Evolutionary conservation across 2,797 vertebrate species (phyloP).

Genomic region (Pipistrellus pygmaeus): DNA sequence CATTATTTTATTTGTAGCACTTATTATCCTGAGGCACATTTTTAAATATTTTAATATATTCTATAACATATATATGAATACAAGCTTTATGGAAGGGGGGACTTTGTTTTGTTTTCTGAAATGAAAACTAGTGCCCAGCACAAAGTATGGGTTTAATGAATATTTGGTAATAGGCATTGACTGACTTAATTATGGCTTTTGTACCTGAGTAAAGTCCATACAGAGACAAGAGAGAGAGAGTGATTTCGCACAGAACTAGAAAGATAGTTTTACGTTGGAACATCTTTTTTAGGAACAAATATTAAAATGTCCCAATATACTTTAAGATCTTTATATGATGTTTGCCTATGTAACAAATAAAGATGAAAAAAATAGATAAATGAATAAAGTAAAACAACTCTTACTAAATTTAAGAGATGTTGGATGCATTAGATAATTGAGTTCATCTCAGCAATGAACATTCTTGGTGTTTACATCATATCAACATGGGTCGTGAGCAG

Average conservation of each 20-base stretch:
- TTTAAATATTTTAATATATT: background rate
- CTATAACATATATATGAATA: background rate
- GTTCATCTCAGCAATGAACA: background rate
- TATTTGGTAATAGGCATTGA: background rate
- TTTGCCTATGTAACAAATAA: slow-evolving; percentile 6
- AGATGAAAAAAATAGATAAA: background rate
- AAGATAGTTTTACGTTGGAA: background rate
- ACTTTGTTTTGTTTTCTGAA: background rate
- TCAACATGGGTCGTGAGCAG: background rate
- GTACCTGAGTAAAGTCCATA: background rate
- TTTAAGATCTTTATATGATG: background rate
- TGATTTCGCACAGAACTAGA: background rate
- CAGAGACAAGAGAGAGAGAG: background rate
- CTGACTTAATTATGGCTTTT: background rate
- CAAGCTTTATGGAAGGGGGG: background rate
- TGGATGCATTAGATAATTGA: background rate
- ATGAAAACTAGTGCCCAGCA: background rate
- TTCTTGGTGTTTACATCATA: background rate
- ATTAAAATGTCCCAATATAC: slow-evolving; percentile 10
- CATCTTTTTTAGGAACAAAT: background rate
- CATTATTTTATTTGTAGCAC: background rate
- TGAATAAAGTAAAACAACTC: background rate
- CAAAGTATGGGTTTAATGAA: background rate
- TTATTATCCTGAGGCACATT: background rate
- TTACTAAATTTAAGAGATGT: background rate